A percentile compares a stretch with the other conserved stretches of the same genome.
Conservation (phyloP, 2,888 invertebrate species). For the Cerceris rybyensis region DNA sequence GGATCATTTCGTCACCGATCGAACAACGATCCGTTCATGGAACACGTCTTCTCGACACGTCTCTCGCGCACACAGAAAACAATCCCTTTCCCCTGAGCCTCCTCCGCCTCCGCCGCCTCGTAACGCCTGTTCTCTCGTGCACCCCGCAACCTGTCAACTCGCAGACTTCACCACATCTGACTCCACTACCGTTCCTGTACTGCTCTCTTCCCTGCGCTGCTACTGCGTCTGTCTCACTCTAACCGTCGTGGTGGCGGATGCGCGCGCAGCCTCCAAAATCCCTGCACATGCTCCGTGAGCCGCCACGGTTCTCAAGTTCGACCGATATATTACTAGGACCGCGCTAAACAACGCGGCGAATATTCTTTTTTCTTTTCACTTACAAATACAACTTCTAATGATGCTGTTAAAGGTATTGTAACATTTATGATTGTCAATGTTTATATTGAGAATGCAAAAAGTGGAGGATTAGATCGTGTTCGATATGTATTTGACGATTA, state of each 20-base stretch:
- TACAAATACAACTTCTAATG: neutral
- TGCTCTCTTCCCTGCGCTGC: slow-evolving; percentile 51
- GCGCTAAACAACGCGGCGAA: slow-evolving; percentile 6
- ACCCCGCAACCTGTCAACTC: slow-evolving; percentile 72
- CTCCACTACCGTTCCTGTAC: slow-evolving; percentile 56
- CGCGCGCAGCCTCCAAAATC: slow-evolving; percentile 47
- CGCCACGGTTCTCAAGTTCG: slow-evolving; percentile 12
- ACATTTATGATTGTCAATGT: too few species aligned
- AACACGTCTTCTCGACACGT: slow-evolving; percentile 52
- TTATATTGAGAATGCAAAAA: neutral
- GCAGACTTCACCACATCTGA: slow-evolving; percentile 71
- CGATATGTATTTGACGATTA: too few species aligned
- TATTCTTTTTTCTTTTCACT: neutral
- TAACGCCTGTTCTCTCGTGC: slow-evolving; percentile 65
- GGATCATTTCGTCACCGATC: slow-evolving; percentile 61
- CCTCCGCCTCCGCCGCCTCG: slow-evolving; percentile 59
- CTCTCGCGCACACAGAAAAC: slow-evolving; percentile 59
- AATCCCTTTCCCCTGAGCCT: slow-evolving; percentile 56
- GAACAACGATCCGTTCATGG: slow-evolving; percentile 43
- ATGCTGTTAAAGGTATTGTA: too few species aligned
- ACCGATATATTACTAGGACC: slow-evolving; percentile 44
- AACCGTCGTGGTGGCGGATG: slow-evolving; percentile 37
- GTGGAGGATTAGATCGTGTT: neutral
- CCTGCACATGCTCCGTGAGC: slow-evolving; percentile 35
- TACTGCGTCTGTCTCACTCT: slow-evolving; percentile 54